A percentile compares a stretch with the other conserved stretches of the same genome.
Conservation (phyloP, 2,113 vertebrate species). For the Tylochromis polylepis region DNA sequence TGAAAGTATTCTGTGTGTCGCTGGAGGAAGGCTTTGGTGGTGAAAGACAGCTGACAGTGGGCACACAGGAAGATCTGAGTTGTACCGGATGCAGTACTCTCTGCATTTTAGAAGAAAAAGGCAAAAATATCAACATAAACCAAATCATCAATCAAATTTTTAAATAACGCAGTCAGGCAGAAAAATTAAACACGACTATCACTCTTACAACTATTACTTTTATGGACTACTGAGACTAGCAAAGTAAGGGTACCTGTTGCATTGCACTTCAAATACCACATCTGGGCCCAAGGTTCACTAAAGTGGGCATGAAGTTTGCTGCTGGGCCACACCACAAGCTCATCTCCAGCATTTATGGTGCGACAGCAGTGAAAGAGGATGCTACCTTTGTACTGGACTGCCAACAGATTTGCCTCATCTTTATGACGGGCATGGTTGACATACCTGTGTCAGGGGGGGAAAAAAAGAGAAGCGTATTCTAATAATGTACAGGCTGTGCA, state of each 20-base stretch:
- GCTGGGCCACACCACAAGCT: slow-evolving; percentile 73
- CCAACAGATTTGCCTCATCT: slow-evolving; percentile 69
- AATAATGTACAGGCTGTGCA: not conserved
- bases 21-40: slow-evolving; percentile 66
- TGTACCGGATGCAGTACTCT: not conserved
- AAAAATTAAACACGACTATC: not conserved
- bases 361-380: slow-evolving; percentile 73
- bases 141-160: not conserved
- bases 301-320: slow-evolving; percentile 52
- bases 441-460: slow-evolving; percentile 47
- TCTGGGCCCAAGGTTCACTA: slow-evolving; percentile 61
- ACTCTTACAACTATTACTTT: fast-evolving
- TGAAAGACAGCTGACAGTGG: slow-evolving; percentile 68
- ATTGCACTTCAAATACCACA: slow-evolving; percentile 63
- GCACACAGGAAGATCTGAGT: slow-evolving; percentile 58
- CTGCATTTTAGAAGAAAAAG: slow-evolving; percentile 15
- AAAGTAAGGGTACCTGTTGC: slow-evolving; percentile 40
- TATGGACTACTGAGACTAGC: not conserved
- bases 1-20: slow-evolving; percentile 59
- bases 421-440: slow-evolving; percentile 65
- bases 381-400: slow-evolving; percentile 68
- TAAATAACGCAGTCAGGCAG: not conserved
- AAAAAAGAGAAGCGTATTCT: fast-evolving
- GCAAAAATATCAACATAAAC: not conserved
- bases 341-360: slow-evolving; percentile 62